These are phyloP conservation scores for Crepidodera aurea DNA, from an alignment of 2,888 invertebrate species.

Conservation along the genomic window DNA sequence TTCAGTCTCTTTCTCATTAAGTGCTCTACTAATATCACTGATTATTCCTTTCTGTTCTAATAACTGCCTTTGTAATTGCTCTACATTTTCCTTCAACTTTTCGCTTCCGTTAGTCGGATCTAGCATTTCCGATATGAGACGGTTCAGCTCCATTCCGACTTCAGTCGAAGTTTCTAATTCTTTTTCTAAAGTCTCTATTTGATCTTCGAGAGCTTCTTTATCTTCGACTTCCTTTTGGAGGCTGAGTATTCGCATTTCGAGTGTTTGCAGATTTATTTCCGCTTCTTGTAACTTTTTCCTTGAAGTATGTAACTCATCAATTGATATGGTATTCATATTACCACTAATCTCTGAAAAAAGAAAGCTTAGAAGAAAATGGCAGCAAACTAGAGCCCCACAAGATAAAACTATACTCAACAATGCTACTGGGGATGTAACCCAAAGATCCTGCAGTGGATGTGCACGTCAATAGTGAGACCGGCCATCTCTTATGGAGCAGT, in stretches of 20 bases:
- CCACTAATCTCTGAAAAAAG: too few relatives aligned
- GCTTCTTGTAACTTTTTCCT: slow-evolving; percentile 70
- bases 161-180: slow-evolving; percentile 84
- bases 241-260: slow-evolving; percentile 73
- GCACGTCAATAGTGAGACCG: too few relatives aligned
- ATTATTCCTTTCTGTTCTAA: slow-evolving; percentile 70
- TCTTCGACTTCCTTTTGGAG: slow-evolving; percentile 76
- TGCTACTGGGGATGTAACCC: too few relatives aligned
- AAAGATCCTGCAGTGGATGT: too few relatives aligned
- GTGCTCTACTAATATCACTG: slow-evolving; percentile 63
- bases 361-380: too few relatives aligned
- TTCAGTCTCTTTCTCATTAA: slow-evolving; percentile 66
- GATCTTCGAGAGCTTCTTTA: slow-evolving; percentile 67
- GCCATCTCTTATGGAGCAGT: too few relatives aligned
- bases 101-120: slow-evolving; percentile 71
- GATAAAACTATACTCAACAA: too few relatives aligned
- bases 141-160: slow-evolving; percentile 78
- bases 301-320: slow-evolving; percentile 74
- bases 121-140: slow-evolving; percentile 72
- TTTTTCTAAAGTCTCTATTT: slow-evolving; percentile 73
- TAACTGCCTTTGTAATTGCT: slow-evolving; percentile 71
- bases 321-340: slow-evolving; percentile 67
- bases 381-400: too few relatives aligned
- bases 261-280: slow-evolving; percentile 60
- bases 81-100: slow-evolving; percentile 70